Evolutionary conservation across 2,888 invertebrate genomes (phyloP).

Genomic region (Trissolcus brochymenae): DNA sequence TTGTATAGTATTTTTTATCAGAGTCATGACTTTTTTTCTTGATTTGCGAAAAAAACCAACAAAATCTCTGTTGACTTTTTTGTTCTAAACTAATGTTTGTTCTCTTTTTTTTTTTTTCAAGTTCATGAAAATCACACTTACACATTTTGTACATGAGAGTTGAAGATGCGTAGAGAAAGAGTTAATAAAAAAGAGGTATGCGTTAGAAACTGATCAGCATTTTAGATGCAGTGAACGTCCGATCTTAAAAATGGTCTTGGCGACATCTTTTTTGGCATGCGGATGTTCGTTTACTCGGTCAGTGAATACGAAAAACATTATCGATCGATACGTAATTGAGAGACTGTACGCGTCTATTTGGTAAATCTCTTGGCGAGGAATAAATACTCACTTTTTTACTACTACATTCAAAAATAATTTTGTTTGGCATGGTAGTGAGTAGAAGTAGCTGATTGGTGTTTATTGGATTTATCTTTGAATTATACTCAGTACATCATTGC

Average conservation of each 20-base stretch:
- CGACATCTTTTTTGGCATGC: slow-evolving; percentile 58
- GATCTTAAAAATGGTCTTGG: slow-evolving; percentile 54
- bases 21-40: too few species aligned
- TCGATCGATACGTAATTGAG: slow-evolving; percentile 55
- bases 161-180: too few species aligned
- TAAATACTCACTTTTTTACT: slow-evolving; percentile 46
- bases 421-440: slow-evolving; percentile 53
- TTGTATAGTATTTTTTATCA: too few species aligned
- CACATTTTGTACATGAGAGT: neutral
- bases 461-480: slow-evolving; percentile 33
- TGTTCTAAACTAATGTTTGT: too few species aligned
- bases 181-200: slow-evolving; percentile 15
- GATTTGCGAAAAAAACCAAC: too few species aligned
- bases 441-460: slow-evolving; percentile 48
- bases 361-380: slow-evolving; percentile 54
- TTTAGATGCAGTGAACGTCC: slow-evolving; percentile 53
- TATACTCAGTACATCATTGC: slow-evolving; percentile 9
- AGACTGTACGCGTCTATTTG: slow-evolving; percentile 56
- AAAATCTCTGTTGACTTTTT: too few species aligned
- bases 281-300: slow-evolving; percentile 57
- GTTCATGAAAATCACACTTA: slow-evolving; percentile 37
- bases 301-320: slow-evolving; percentile 54
- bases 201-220: slow-evolving; percentile 50
- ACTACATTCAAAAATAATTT: slow-evolving; percentile 16
- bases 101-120: too few species aligned